phyloP scores from a whole-genome alignment of 2,113 vertebrate genomes.

The Bufo bufo region DNA sequence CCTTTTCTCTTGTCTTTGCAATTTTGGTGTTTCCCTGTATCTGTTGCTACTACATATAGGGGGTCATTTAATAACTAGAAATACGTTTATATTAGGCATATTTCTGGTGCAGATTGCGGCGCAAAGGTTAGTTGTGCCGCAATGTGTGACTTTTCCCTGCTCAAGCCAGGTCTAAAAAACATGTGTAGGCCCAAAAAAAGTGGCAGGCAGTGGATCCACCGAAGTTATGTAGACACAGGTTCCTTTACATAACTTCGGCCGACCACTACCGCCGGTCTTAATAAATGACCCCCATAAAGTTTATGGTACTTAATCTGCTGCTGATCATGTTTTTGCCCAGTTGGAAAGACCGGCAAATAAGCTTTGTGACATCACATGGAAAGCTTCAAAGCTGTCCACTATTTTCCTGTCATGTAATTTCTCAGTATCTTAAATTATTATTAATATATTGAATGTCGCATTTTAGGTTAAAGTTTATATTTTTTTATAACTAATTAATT shows the following conservation, averaged over 20 bases:
- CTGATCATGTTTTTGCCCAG: slow-evolving; percentile 65
- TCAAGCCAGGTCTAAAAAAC: too few relatives aligned
- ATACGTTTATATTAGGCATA: too few relatives aligned
- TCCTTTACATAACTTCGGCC: too few relatives aligned
- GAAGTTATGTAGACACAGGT: too few relatives aligned
- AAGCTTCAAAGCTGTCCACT: background rate
- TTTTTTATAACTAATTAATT: background rate
- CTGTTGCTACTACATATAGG: background rate
- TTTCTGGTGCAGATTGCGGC: too few relatives aligned
- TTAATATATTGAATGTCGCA: background rate
- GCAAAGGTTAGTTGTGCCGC: too few relatives aligned
- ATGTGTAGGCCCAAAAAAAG: too few relatives aligned
- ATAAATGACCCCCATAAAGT: too few relatives aligned
- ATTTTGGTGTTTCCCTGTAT: background rate
- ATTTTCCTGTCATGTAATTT: background rate
- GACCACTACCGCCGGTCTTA: too few relatives aligned
- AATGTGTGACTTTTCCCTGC: too few relatives aligned
- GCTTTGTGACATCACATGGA: slow-evolving; percentile 62
- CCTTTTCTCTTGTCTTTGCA: background rate
- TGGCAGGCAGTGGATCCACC: too few relatives aligned
- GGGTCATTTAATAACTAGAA: too few relatives aligned
- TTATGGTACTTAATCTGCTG: slow-evolving; percentile 67
- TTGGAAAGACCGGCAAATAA: slow-evolving; percentile 73
- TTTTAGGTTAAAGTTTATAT: background rate
- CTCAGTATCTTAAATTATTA: background rate